Percentiles rank a stretch among this genome's conserved stretches.
Evolutionary conservation across 2,113 vertebrate species (phyloP).

Genomic region (Istiophorus platypterus): DNA sequence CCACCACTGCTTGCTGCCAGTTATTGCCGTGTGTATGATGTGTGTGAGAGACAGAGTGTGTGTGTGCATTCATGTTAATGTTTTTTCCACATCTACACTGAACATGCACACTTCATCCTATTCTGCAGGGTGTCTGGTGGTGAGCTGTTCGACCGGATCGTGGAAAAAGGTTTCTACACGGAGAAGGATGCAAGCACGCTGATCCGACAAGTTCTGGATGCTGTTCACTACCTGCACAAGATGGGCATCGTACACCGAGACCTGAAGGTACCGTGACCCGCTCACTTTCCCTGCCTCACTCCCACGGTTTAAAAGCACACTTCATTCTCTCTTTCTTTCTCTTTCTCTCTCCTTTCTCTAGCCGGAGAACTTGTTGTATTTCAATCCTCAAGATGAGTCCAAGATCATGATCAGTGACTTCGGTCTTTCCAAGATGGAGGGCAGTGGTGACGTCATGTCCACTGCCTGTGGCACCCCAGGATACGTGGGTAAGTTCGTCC

Average conservation of each 20-base stretch:
- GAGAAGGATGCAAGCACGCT: conserved; percentile 78
- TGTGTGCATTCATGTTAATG: neutral
- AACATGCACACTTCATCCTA: neutral
- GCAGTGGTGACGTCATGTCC: conserved; percentile 79
- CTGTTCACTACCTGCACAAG: conserved; percentile 77
- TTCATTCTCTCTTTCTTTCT: neutral
- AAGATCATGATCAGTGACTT: conserved; percentile 83
- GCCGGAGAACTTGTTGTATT: conserved; percentile 81
- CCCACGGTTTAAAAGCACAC: neutral
- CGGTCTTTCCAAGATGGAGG: conserved; percentile 81
- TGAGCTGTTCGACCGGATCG: conserved; percentile 76
- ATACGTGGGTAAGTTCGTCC: conserved; percentile 72
- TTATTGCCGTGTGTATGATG: conserved; percentile 26
- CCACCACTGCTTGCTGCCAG: conserved; percentile 1
- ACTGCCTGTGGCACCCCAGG: conserved; percentile 79
- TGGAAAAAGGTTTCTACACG: conserved; percentile 79
- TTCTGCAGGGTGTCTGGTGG: conserved; percentile 73
- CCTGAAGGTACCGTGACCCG: conserved; percentile 65
- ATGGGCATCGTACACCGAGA: conserved; percentile 78
- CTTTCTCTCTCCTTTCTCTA: conserved; percentile 1
- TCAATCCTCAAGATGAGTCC: conserved; percentile 76
- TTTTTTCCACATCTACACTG: conserved; percentile 13
- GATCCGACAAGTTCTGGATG: conserved; percentile 77
- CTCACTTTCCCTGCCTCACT: neutral
- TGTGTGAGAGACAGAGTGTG: neutral